phyloP scores from a whole-genome alignment of 1,140 invertebrate genomes.

The Drosophila suzukii region DNA sequence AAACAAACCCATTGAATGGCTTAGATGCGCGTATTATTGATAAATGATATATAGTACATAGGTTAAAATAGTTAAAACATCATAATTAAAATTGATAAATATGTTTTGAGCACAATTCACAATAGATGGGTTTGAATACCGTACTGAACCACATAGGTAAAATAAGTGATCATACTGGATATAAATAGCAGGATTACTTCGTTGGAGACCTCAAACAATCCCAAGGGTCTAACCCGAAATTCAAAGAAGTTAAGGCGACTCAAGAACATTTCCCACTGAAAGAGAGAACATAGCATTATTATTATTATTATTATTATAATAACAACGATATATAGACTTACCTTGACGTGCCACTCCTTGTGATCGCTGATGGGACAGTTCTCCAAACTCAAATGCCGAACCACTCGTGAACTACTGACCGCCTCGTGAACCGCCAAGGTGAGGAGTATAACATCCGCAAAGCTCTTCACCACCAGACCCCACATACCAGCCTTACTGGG shows the following conservation, averaged over 20 bases:
- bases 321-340: neutral
- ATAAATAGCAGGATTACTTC: slow-evolving; percentile 63
- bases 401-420: slow-evolving; percentile 44
- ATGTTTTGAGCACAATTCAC: neutral
- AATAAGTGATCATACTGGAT: slow-evolving; percentile 63
- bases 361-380: slow-evolving; percentile 53
- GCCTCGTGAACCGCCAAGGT: slow-evolving; percentile 62
- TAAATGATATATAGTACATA: neutral
- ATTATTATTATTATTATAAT: neutral
- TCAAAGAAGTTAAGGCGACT: slow-evolving; percentile 54
- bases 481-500: slow-evolving; percentile 25
- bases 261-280: slow-evolving; percentile 68
- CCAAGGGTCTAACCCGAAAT: slow-evolving; percentile 59
- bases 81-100: neutral
- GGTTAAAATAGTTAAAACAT: neutral
- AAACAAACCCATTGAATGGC: neutral
- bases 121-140: slow-evolving; percentile 54
- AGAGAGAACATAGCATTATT: neutral
- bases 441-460: slow-evolving; percentile 58
- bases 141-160: slow-evolving; percentile 63
- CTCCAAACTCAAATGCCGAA: slow-evolving; percentile 51
- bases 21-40: too few relatives aligned
- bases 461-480: slow-evolving; percentile 50
- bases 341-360: slow-evolving; percentile 57
- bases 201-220: slow-evolving; percentile 66